phyloP scores from a whole-genome alignment of 2,113 vertebrate species.

The Forbesichthys agassizii region DNA sequence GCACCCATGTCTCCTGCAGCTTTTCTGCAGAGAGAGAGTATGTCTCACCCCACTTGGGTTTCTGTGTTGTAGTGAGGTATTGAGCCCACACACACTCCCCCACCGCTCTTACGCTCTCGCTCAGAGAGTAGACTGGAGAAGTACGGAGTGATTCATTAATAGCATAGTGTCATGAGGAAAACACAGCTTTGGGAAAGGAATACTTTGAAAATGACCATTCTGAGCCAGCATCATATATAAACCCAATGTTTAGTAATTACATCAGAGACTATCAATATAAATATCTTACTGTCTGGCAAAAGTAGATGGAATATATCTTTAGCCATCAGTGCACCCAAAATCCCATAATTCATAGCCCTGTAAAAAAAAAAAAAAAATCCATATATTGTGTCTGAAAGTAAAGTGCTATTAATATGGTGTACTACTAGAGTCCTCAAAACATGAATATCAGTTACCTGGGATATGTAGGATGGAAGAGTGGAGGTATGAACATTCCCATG shows the following conservation, averaged over 20 bases:
- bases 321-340: conserved; percentile 70
- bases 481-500: conserved; percentile 75
- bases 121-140: conserved; percentile 63
- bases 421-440: not conserved
- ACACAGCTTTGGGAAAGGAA: too few species aligned
- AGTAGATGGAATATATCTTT: conserved; percentile 77
- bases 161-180: not conserved
- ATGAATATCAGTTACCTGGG: conserved; percentile 64
- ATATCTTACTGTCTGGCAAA: conserved; percentile 71
- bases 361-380: conserved; percentile 9
- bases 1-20: conserved; percentile 76
- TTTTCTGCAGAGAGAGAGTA: conserved; percentile 50
- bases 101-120: conserved; percentile 50
- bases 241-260: not conserved
- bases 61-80: conserved; percentile 60
- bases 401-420: not conserved
- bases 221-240: not conserved
- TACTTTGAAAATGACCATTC: too few species aligned
- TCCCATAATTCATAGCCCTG: conserved; percentile 78
- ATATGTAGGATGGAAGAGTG: conserved; percentile 74
- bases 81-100: conserved; percentile 70
- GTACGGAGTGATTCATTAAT: conserved; percentile 3
- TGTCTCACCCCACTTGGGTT: conserved; percentile 13
- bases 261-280: not conserved
- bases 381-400: not conserved